Base-by-base conservation (phyloP, 2,113 vertebrate species). In the Tenebrosternarchus preto region DNA sequence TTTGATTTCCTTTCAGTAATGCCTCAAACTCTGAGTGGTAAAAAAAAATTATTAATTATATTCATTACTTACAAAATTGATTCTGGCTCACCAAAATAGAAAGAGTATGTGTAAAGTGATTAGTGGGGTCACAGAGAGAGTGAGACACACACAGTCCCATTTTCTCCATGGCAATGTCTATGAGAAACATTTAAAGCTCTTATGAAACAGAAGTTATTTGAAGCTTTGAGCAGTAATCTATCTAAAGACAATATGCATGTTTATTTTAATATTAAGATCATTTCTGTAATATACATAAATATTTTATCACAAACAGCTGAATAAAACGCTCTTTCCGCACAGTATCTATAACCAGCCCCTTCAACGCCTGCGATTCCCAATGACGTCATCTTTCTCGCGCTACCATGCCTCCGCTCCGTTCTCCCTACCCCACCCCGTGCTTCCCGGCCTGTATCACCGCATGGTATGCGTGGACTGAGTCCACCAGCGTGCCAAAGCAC, bases 351-450 rank as follows among this genome's bases (percentile, higher is more conserved):
- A 83, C 85, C 73, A 80, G 84, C 83, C 36, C 83, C 84, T 79
- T 86, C 63, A 68, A 83, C 85, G 88, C 53, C 74, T 36, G 71
- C 86, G 83, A 90, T 84, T 91, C 86, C 87, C 87, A 87, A 93
- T 94, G 93, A 93, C 93, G 92, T 93, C 92, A 94, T 90, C 87
- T 83, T 87, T 70, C 69, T 72, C 74, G 77, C 61, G 66, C 76
- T 53, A 50, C 77, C 71, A 81, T 78, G 83, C 56, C 81, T 80
- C 76, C 84, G 80, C 88, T 80, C 9, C 39, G 29, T 29, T 43
- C 43, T 61, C 85, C 87, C 86, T 90, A 86, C 88, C 90, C 88
- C 85, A 78, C 57, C 72, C 72, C 12, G 64, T 27, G 25, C 25
- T 2, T 25, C 27, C 16, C 24, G 36, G 46, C 77, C 67, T 73